phyloP scores from a whole-genome alignment of 2,113 vertebrate genomes.

The Gambusia holbrooki region DNA sequence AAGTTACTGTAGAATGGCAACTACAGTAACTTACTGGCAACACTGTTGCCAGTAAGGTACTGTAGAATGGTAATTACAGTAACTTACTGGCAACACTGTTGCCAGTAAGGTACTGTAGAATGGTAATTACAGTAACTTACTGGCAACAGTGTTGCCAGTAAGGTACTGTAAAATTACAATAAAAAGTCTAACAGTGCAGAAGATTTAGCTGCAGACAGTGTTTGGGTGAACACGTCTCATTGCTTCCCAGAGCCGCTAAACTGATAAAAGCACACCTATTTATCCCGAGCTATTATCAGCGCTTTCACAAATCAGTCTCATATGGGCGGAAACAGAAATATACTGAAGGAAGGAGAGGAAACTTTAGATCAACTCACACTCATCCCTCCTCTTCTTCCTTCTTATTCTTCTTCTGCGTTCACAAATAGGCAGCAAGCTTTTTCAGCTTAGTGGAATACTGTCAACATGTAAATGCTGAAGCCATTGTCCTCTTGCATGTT shows the following conservation, averaged over 20 bases:
- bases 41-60: no score
- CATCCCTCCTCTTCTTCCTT: constrained; percentile 4
- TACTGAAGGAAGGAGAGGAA: constrained; percentile 10
- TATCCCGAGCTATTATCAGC: constrained; percentile 17
- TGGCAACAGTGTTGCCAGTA: no score
- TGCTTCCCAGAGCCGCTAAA: constrained; percentile 4
- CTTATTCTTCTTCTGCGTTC: constrained; percentile 18
- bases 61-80: no score
- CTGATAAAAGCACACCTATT: constrained; percentile 24
- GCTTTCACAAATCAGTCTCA: constrained; percentile 17
- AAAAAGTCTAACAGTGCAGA: no score
- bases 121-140: no score
- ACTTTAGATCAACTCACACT: constrained; percentile 12
- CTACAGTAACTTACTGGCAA: no score
- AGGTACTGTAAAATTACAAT: no score
- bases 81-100: no score
- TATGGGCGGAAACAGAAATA: constrained; percentile 1
- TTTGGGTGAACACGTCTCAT: constrained; percentile 21
- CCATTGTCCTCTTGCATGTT: constrained; percentile 9
- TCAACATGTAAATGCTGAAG: constrained; percentile 46
- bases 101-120: no score
- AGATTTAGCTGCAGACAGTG: constrained; percentile 2
- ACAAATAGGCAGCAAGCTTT: background rate
- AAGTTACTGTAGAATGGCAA: no score
- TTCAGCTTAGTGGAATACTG: constrained; percentile 19